Evolutionary conservation across 1,140 invertebrate genomes (phyloP).

Genomic region (Cryptotermes secundus): DNA sequence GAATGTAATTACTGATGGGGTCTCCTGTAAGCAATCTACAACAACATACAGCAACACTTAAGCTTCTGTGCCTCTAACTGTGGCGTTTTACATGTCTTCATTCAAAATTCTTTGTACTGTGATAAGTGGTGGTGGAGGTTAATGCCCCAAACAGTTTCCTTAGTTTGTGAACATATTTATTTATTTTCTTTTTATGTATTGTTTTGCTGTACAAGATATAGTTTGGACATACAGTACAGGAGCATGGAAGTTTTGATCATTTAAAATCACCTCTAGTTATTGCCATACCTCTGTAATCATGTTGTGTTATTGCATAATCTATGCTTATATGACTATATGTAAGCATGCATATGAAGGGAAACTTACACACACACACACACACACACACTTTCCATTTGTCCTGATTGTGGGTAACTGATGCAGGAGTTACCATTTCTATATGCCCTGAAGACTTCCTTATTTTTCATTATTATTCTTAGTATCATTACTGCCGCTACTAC

Average conservation of each 20-base stretch:
- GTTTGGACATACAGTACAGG: neutral
- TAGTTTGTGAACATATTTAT: neutral
- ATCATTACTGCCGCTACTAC: no score
- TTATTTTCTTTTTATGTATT: no score
- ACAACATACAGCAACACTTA: neutral
- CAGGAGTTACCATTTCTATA: neutral
- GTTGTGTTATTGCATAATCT: neutral
- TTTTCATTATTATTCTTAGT: neutral
- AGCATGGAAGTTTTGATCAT: neutral
- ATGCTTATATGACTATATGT: neutral
- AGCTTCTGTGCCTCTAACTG: neutral
- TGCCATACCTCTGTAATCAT: no score
- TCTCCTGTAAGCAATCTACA: neutral
- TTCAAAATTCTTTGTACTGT: neutral
- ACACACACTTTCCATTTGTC: neutral
- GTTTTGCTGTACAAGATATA: neutral
- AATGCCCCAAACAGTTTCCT: neutral
- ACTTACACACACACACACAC: neutral
- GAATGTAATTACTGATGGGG: neutral
- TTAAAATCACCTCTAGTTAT: neutral
- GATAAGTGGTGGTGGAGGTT: neutral
- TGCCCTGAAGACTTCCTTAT: neutral
- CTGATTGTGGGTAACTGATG: neutral
- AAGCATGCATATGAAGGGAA: neutral
- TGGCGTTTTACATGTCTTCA: neutral